Base-by-base conservation (phyloP, 2,797 vertebrate genomes). In the Malurus leucopterus region DNA sequence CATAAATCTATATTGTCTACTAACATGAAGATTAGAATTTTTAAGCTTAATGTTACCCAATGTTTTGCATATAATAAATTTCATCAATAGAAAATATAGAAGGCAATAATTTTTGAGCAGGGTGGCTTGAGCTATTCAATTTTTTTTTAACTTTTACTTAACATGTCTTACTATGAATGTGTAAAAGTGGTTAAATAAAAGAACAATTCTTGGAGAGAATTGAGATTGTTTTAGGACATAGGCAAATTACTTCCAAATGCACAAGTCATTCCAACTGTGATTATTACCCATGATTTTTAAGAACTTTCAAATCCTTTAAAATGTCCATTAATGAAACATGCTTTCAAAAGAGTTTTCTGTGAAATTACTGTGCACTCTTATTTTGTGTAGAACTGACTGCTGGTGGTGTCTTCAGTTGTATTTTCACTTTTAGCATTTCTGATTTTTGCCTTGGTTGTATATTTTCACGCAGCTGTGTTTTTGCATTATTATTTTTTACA, bases 391-490 rank as follows among this genome's bases (percentile, higher is more conserved):
- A 79, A 90, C 22, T 76, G 20, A 73, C 62, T 92, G 47, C 47
- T 84, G 84, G 64, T 93, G 88, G n/a, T 75, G 82, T 64, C 32
- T 77, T 16, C 61, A 47, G n/a, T 26, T 61, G 36, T 19, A 41
- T 23, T 82, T 93, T 90, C 50, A 46, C 90, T 95, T 95, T 79
- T 73, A 96, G 17, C 70, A 85, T 73, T 91, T 34, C 23, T 95
- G 82, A 62, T 70, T 91, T 27, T 92, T 81, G 47, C 54, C 27
- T 91, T 87, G 51, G 10, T 78, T 90, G 22, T 82, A 27, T 69
- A 82, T 92, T 94, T 93, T 87, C 61, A 80, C 1, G 7, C 26
- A 77, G 59, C 29, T 91, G 49, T 51, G 4, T 34, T 26, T 30
- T 54, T 6, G 36, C 19, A 38, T 30, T 38, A 5, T 11, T 51